These are phyloP conservation scores for Lysiphlebus fabarum DNA, from an alignment of 1,140 invertebrate genomes.

Conservation along the genomic window DNA sequence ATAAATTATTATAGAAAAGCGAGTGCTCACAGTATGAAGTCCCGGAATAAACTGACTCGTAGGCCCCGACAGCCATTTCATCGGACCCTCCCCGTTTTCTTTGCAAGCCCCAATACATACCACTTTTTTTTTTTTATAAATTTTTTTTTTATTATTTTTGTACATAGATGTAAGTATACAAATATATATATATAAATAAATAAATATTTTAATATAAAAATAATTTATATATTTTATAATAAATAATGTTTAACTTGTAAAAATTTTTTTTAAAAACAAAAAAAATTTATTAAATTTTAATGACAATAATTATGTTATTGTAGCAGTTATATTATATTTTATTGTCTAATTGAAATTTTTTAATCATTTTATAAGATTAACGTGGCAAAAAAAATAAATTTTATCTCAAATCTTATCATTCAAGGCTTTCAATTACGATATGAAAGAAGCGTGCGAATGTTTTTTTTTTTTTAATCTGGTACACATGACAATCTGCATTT, in stretches of 20 bases:
- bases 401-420: conserved; percentile 11
- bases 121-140: conserved; percentile 32
- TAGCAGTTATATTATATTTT: no score
- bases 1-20: conserved; percentile 18
- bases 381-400: no score
- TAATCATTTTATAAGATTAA: no score
- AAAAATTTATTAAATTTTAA: no score
- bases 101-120: conserved; percentile 34
- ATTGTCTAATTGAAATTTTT: no score
- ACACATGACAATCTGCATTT: conserved; percentile 14
- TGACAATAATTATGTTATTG: no score
- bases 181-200: no score
- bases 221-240: no score
- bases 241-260: no score
- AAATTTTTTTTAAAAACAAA: no score
- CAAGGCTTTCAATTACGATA: conserved; percentile 25
- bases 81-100: conserved; percentile 40
- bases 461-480: conserved; percentile 34
- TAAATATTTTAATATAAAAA: no score
- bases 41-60: conserved; percentile 48
- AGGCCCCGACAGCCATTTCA: conserved; percentile 45
- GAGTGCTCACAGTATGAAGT: conserved; percentile 42
- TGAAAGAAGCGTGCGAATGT: conserved; percentile 39
- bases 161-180: no score
- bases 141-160: conserved; percentile 35